Percentiles rank a stretch among this genome's conserved stretches.
These are phyloP conservation scores for Lypha dubia DNA, from an alignment of 2,888 invertebrate genomes.

Conservation along the genomic window DNA sequence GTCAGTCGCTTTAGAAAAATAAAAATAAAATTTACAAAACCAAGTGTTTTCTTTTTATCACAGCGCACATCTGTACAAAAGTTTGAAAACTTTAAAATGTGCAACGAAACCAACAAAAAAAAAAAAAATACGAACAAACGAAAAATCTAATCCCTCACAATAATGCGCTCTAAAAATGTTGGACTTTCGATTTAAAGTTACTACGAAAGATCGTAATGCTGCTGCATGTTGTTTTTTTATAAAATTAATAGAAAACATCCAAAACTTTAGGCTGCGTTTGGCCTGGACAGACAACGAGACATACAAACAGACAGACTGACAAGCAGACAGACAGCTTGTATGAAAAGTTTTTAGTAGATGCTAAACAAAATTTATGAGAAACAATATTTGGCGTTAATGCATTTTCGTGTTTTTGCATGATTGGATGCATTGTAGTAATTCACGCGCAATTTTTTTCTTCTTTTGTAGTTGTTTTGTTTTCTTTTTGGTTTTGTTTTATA, in stretches of 20 bases:
- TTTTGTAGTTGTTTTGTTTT: too few relatives aligned
- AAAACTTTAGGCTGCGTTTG: conserved; percentile 51
- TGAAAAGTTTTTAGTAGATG: conserved; percentile 42
- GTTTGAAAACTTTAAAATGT: conserved; percentile 15
- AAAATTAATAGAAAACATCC: conserved; percentile 35
- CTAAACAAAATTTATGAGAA: conserved; percentile 82
- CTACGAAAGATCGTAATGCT: not conserved
- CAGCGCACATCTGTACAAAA: conserved; percentile 55
- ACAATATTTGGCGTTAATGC: conserved; percentile 83
- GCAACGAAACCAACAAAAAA: not conserved
- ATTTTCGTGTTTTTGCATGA: conserved; percentile 83
- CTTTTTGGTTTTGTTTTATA: conserved; percentile 52
- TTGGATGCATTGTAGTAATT: conserved; percentile 80
- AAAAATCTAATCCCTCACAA: conserved; percentile 65
- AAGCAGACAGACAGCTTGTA: not conserved
- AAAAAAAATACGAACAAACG: not conserved
- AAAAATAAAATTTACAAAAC: not conserved
- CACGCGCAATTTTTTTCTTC: conserved; percentile 76
- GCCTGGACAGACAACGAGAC: not conserved
- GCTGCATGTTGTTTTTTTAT: conserved; percentile 12
- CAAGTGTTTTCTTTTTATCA: conserved; percentile 40
- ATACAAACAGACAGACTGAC: not conserved
- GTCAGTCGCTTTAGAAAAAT: conserved; percentile 62
- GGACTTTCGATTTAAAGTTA: conserved; percentile 48
- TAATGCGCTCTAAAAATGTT: conserved; percentile 66